phyloP scores from a whole-genome alignment of 2,113 vertebrate species.

The Amphiprion ocellaris region DNA sequence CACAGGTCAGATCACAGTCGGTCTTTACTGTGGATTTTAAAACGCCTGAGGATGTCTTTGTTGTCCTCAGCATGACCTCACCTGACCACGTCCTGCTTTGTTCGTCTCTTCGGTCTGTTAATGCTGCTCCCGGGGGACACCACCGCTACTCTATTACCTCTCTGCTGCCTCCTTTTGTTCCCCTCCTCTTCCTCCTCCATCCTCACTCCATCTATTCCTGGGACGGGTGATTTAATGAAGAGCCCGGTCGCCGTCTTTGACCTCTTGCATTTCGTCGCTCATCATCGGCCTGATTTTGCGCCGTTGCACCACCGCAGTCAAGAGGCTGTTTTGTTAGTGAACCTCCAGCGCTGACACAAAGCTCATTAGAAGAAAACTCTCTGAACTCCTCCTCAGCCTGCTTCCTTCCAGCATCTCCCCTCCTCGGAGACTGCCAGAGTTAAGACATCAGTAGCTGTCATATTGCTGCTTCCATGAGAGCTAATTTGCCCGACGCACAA shows the following conservation, averaged over 20 bases:
- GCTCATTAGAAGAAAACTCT: constrained; percentile 47
- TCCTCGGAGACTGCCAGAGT: background rate
- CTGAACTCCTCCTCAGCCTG: constrained; percentile 9
- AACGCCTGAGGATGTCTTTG: constrained; percentile 55
- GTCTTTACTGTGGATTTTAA: constrained; percentile 23
- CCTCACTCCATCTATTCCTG: constrained; percentile 65
- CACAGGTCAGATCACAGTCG: constrained; percentile 39
- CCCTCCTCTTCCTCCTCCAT: background rate
- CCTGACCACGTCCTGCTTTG: constrained; percentile 69
- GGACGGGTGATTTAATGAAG: constrained; percentile 83
- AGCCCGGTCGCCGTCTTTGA: constrained; percentile 61
- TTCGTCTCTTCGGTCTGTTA: constrained; percentile 70
- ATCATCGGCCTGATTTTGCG: background rate
- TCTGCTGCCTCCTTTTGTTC: constrained; percentile 39
- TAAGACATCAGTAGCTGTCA: constrained; percentile 24
- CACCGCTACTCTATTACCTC: constrained; percentile 46
- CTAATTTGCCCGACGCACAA: constrained; percentile 13
- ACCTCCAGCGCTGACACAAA: background rate
- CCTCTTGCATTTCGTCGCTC: constrained; percentile 44
- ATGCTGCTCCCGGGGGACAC: constrained; percentile 67
- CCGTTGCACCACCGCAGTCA: background rate
- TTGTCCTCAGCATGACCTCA: constrained; percentile 74
- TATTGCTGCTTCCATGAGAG: constrained; percentile 16
- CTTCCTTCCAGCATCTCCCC: background rate
- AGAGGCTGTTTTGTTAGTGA: constrained; percentile 2